These are phyloP conservation scores for Brenthis daphne DNA, from an alignment of 2,888 invertebrate genomes.

Conservation along the genomic window DNA sequence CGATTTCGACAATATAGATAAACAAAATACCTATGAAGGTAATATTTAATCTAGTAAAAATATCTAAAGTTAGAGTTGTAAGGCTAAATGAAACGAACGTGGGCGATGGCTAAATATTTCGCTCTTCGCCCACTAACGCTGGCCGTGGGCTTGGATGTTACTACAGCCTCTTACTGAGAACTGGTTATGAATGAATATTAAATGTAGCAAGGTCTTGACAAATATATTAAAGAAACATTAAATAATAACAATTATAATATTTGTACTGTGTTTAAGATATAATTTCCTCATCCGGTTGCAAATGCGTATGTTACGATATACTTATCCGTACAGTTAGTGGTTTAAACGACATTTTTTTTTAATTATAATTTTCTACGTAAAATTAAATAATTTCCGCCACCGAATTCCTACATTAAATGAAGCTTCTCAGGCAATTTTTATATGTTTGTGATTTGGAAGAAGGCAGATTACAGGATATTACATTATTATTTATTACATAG, in stretches of 20 bases:
- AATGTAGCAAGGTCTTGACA: constrained; percentile 33
- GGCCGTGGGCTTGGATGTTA: constrained; percentile 50
- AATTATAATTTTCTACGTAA: no score
- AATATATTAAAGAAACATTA: constrained; percentile 11
- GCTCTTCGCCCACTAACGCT: constrained; percentile 58
- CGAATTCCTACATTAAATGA: no score
- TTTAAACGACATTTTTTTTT: neutral
- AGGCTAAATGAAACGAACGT: constrained; percentile 64
- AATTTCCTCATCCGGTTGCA: constrained; percentile 13
- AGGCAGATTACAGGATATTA: no score
- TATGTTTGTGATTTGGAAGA: no score
- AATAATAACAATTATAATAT: neutral
- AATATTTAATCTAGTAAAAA: constrained; percentile 18
- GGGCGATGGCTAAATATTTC: constrained; percentile 60
- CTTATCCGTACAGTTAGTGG: neutral
- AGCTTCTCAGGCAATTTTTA: no score
- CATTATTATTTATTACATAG: no score
- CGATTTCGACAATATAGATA: constrained; percentile 11
- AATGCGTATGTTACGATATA: neutral
- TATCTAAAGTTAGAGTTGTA: constrained; percentile 34
- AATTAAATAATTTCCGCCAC: no score
- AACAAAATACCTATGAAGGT: constrained; percentile 27
- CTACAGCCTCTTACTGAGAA: constrained; percentile 30
- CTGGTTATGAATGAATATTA: constrained; percentile 36
- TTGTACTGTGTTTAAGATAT: neutral